Conservation (phyloP, 2,888 invertebrate species). For the Furcula furcula region DNA sequence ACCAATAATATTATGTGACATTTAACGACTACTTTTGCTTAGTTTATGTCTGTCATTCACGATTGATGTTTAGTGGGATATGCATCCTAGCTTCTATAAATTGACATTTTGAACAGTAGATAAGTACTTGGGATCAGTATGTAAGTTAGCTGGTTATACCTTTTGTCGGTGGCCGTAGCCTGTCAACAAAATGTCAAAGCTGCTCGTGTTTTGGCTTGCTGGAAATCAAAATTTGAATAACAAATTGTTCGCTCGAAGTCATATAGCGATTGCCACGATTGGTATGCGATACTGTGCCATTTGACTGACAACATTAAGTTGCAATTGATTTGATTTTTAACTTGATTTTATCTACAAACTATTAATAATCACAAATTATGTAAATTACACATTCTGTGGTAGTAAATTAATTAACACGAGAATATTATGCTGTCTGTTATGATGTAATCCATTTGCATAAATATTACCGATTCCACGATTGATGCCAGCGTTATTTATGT, state of each 20-base stretch:
- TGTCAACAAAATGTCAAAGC: conserved; percentile 44
- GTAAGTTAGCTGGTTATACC: conserved; percentile 24
- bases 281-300: conserved; percentile 23
- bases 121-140: too few relatives aligned
- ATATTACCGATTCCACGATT: conserved; percentile 2
- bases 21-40: conserved; percentile 21
- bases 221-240: conserved; percentile 45
- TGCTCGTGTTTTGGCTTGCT: conserved; percentile 36
- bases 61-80: conserved; percentile 20
- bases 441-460: conserved; percentile 13
- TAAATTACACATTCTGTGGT: conserved; percentile 22
- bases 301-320: conserved; percentile 34
- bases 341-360: conserved; percentile 18
- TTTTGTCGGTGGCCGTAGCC: conserved; percentile 35
- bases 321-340: conserved; percentile 24
- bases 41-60: conserved; percentile 14
- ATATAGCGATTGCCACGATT: conserved; percentile 24
- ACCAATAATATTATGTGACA: conserved; percentile 18
- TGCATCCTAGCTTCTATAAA: conserved; percentile 12
- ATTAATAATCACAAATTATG: conserved; percentile 27
- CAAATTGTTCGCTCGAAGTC: conserved; percentile 42
- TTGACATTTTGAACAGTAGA: conserved; percentile 13
- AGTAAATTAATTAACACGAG: conserved; percentile 28
- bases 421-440: conserved; percentile 17
- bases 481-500: not conserved